phyloP scores from a whole-genome alignment of 2,797 vertebrate genomes.

The Eptatretus atami region DNA sequence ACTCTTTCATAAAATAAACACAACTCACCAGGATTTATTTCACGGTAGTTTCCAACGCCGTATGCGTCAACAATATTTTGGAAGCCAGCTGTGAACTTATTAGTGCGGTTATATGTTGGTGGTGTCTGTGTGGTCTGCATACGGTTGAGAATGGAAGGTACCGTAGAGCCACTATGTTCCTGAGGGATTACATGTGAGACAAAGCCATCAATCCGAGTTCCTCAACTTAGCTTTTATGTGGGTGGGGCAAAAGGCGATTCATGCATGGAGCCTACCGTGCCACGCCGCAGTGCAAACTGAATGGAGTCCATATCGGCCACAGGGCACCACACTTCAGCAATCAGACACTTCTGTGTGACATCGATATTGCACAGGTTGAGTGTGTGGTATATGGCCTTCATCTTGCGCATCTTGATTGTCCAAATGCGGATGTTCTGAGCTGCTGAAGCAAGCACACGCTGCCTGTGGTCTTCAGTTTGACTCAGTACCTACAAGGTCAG shows the following conservation, averaged over 20 bases:
- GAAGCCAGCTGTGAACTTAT: conserved; percentile 82
- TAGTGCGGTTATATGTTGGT: conserved; percentile 86
- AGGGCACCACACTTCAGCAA: conserved; percentile 1
- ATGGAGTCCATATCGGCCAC: conserved; percentile 1
- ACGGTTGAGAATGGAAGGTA: conserved; percentile 79
- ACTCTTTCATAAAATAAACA: not conserved
- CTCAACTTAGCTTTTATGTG: not conserved
- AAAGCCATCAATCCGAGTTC: not conserved
- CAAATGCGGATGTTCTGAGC: conserved; percentile 11
- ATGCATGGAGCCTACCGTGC: not conserved
- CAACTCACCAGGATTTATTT: conserved; percentile 82
- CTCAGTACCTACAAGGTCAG: conserved; percentile 11
- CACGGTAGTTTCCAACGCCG: conserved; percentile 66
- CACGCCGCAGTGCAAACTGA: not conserved
- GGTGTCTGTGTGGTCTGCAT: conserved; percentile 93
- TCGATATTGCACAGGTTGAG: conserved; percentile 4
- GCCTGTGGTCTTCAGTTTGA: conserved; percentile 12
- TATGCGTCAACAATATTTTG: conserved; percentile 93
- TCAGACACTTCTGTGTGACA: conserved; percentile 1
- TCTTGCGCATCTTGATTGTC: conserved; percentile 9
- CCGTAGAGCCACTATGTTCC: conserved; percentile 87
- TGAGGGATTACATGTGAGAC: conserved; percentile 12
- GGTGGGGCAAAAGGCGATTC: not conserved
- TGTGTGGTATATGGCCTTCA: conserved; percentile 3
- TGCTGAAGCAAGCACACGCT: conserved; percentile 9